Conservation (phyloP, 2,888 invertebrate species). For the Eupithecia subumbrata region DNA sequence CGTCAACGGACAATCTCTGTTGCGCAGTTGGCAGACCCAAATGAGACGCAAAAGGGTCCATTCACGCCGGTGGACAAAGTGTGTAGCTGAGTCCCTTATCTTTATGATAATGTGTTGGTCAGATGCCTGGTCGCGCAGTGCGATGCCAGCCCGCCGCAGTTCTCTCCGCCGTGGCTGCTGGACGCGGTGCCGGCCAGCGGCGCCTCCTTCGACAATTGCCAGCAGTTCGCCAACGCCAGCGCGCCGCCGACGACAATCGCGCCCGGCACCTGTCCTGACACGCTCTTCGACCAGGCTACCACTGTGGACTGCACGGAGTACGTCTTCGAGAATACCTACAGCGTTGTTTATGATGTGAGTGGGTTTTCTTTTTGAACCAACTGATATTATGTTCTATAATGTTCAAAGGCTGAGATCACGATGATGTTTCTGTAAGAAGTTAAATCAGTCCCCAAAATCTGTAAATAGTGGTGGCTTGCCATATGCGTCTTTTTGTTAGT, state of each 20-base stretch:
- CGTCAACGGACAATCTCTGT: no score
- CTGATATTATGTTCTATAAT: not conserved
- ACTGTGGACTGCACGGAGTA: slow-evolving; percentile 58
- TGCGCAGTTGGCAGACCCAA: not conserved
- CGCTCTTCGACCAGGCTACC: slow-evolving; percentile 58
- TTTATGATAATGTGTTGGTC: slow-evolving; percentile 17
- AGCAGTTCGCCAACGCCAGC: slow-evolving; percentile 57
- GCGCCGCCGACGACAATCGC: slow-evolving; percentile 19
- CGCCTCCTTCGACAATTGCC: slow-evolving; percentile 64
- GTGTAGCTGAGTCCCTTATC: not conserved
- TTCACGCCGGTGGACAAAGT: not conserved
- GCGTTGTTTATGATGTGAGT: slow-evolving; percentile 76
- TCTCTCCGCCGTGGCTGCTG: slow-evolving; percentile 62
- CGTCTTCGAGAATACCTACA: slow-evolving; percentile 69
- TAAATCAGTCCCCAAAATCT: no score
- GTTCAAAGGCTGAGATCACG: not conserved
- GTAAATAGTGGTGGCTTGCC: no score
- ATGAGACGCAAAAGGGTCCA: not conserved
- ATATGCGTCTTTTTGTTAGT: no score
- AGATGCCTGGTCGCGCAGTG: slow-evolving; percentile 72
- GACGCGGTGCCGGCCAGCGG: slow-evolving; percentile 64
- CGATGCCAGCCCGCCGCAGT: slow-evolving; percentile 61
- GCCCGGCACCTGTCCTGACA: slow-evolving; percentile 60
- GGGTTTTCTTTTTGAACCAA: not conserved
- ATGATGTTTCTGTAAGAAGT: no score